phyloP scores from a whole-genome alignment of 53 echinoderm and acorn worm species.

The Zoroaster sp. region DNA sequence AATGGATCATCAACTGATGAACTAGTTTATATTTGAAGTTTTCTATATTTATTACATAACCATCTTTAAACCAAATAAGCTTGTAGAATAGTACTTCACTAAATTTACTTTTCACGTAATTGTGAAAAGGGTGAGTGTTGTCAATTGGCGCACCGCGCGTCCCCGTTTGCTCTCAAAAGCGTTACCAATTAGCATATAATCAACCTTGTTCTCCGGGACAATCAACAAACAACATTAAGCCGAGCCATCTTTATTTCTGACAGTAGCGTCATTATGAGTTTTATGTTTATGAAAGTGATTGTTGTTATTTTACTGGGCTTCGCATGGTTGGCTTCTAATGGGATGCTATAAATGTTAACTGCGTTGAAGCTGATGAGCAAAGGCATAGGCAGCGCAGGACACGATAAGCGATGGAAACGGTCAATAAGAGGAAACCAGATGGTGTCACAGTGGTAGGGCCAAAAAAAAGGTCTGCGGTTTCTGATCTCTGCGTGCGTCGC shows the following conservation, averaged over 20 bases:
- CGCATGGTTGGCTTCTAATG: background rate
- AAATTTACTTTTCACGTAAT: too few species aligned
- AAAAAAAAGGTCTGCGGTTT: too few species aligned
- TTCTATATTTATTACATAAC: too few species aligned
- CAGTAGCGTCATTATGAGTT: background rate
- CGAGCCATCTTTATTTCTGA: background rate
- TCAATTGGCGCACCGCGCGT: too few species aligned
- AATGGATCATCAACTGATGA: too few species aligned
- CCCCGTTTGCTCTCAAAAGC: too few species aligned
- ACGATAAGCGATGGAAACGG: background rate
- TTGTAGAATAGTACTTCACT: too few species aligned
- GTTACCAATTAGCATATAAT: background rate
- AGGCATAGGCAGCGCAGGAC: background rate
- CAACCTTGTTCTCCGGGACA: background rate
- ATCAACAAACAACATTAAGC: background rate
- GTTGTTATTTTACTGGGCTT: background rate
- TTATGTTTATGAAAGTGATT: background rate
- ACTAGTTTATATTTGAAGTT: too few species aligned
- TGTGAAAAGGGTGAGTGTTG: too few species aligned
- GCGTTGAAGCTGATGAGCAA: background rate
- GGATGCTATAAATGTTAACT: slow-evolving; percentile 9
- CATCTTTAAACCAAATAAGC: too few species aligned
- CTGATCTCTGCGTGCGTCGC: too few species aligned
- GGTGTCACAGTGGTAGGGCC: background rate
- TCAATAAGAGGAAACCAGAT: background rate